These are phyloP conservation scores for human (Homo sapiens) DNA, from an alignment of 2,113 vertebrate genomes.

Conservation along the genomic window GRCh38 chr13:99066501-99067000, in stretches of 20 bases:
- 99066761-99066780: neutral
- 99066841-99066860: neutral
- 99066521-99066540: neutral
- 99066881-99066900: neutral
- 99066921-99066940: neutral
- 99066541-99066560: neutral
- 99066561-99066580: neutral
- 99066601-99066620: neutral
- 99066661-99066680: conserved; percentile 7
- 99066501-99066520: neutral
- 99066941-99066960: neutral
- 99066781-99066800: neutral
- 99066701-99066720: conserved; percentile 4
- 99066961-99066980: neutral
- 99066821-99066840: neutral
- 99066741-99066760: neutral
- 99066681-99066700: neutral
- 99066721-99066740: neutral
- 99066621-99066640: neutral
- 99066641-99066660: neutral
- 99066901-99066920: neutral
- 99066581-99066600: conserved; percentile 33
- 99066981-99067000: neutral
- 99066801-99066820: neutral
- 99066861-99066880: neutral